Conservation (phyloP, 2,797 vertebrate genomes). For the Mionectes olivaceus region DNA sequence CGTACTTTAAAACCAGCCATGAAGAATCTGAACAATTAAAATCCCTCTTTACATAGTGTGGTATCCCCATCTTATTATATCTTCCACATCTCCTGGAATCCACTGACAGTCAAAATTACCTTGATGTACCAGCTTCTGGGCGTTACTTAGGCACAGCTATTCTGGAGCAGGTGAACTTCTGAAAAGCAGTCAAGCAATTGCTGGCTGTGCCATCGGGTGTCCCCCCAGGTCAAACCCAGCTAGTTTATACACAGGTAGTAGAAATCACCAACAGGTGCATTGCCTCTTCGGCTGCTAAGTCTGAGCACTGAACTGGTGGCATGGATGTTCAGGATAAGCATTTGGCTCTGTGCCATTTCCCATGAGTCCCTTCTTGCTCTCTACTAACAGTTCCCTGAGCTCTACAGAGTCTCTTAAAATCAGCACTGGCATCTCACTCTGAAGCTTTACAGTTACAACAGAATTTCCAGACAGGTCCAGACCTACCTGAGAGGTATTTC, state of each 20-base stretch:
- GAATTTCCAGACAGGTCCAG: background rate
- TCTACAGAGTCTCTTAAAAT: background rate
- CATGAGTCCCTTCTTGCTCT: background rate
- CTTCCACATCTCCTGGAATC: background rate
- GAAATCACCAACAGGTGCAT: background rate
- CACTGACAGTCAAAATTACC: background rate
- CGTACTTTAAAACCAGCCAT: background rate
- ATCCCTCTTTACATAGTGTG: background rate
- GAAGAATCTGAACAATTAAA: background rate
- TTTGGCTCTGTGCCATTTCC: background rate
- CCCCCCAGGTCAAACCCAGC: background rate
- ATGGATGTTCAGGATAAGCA: background rate
- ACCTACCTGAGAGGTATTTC: background rate
- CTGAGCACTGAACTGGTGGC: background rate
- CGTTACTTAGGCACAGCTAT: background rate
- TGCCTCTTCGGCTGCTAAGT: background rate
- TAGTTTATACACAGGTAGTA: background rate
- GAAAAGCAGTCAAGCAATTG: background rate
- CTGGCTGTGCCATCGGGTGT: background rate
- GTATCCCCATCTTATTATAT: background rate
- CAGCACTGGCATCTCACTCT: background rate
- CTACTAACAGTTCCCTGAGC: background rate
- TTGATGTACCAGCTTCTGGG: background rate
- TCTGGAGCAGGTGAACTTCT: background rate
- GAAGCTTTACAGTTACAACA: background rate